These are phyloP conservation scores for Hetaerina americana DNA, from an alignment of 1,140 invertebrate species.

Conservation along the genomic window DNA sequence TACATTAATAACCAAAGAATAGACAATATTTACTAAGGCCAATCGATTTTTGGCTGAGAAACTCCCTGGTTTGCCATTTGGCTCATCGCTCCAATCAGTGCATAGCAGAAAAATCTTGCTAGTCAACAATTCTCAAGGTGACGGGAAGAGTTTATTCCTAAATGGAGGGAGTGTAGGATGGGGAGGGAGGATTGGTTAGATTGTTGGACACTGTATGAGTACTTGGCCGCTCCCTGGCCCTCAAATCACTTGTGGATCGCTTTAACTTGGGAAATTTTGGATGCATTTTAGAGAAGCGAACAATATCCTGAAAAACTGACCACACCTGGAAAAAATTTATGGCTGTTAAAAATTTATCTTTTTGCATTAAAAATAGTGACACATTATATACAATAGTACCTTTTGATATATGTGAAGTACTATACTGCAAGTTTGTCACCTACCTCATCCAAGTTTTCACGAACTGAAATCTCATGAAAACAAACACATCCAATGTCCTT, in stretches of 20 bases:
- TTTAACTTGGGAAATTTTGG: constrained; percentile 45
- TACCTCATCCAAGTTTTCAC: constrained; percentile 66
- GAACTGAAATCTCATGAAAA: constrained; percentile 71
- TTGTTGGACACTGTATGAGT: no score
- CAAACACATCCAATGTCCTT: constrained; percentile 66
- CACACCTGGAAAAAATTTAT: constrained; percentile 36
- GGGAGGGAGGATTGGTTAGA: neutral
- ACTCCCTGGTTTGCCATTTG: no score
- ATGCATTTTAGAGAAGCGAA: constrained; percentile 51
- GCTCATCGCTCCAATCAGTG: no score
- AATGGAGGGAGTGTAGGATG: neutral
- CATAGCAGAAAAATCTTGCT: no score
- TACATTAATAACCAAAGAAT: no score
- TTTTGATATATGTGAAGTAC: neutral
- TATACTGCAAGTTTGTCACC: constrained; percentile 1
- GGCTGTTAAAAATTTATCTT: no score
- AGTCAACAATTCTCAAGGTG: no score
- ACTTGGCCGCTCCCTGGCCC: neutral
- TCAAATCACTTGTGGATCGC: constrained; percentile 37
- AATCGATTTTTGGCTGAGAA: no score
- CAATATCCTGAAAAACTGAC: constrained; percentile 49
- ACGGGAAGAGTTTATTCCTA: no score
- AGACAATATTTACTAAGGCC: no score
- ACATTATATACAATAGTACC: no score
- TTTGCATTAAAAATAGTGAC: no score